Base-by-base conservation (phyloP, 2,113 vertebrate genomes). In the Burhinus oedicnemus region DNA sequence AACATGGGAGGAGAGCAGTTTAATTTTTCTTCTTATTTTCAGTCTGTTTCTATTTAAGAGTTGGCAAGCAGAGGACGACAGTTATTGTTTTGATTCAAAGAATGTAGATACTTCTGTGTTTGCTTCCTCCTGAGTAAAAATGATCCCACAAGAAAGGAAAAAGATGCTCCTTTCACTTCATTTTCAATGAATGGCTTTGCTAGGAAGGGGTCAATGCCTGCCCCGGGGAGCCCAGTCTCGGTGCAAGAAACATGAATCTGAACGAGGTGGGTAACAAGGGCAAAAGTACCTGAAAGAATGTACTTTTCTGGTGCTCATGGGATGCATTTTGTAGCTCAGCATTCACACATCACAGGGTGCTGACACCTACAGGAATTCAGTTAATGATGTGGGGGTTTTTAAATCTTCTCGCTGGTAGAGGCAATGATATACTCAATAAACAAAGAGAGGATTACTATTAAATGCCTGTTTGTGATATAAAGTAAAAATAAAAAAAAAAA, bases 41-140 rank as follows among this genome's bases (percentile, higher is more conserved):
- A 71, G 15, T 81, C 66, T 94, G 83, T 57, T 96, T 96, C 52
- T 81, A n/a, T 84, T 94, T 95, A 85, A 64, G 57, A 52, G 15
- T 44, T 90, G 78, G 68, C 60, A 87, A 91, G 44, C 20, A 29
- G 4, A 81, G 18, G 78, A 51, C 34, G 60, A 42, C 11, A 7
- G 21, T 57, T 66, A 13, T 8, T 29, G 72, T 61, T 82, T 54
- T 29, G 8, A 42, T 47, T 70, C 77, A 85, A 92, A 94, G 30
- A 91, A 27, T 1, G 1, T 26, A 90, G 27, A 68, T 77, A 58
- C 6, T 81, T 83, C 47, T 79, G 27, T 89, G 14, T 81, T 95
- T 71, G 9, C 47, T 89, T 92, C 51, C 34, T 91, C 29, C 15
- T 34, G 58, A 76, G 26, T 69, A 80, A 78, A 95, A 92, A 22